Evolutionary conservation across 2,888 invertebrate species (phyloP), one percentile per base, ranked within the genome.

Genomic region (Dryadula phaetusa): DNA sequence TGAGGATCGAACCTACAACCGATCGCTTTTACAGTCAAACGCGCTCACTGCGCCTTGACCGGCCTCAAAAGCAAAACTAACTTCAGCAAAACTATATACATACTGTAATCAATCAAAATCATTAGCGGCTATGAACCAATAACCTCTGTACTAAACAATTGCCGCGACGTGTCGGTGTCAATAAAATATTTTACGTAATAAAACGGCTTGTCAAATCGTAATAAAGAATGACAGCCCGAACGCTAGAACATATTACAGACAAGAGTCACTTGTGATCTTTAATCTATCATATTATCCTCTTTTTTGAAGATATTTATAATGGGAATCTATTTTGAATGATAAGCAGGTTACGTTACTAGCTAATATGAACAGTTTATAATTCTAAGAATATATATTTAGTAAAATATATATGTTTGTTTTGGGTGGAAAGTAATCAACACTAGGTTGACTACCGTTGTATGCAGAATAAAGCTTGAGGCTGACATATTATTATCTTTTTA

Each of bases 221-320:
- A 70, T 68, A 68, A 47, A 70, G 70, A 65, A 47, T 68, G 70
- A 67, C 70, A 70, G 62, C 49, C 22, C 53, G 53, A 58, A 62
- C 46, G 52, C 46, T 53, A 64, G 22, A 53, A 63, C 54, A 20
- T 37, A 60, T 42, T 28, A 18, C 34, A 37, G 32, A 20, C 20
- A 22, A 54, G 32, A 34, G 37, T n/a, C 20, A 49, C 12, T 28
- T n/a, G 25, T 54, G 8, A 54, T 54, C 6, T 54, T 12, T 22
- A 37, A 37, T 54, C 20, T 54, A 54, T 37, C 3, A 34, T 54
- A 34, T 34, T 34, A 22, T 54, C 18, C 7, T 37, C n/a, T 54
- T 54, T 32, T 37, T 54, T 0, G 3, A 8, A 54, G 20, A 14
- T 54, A 54, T 37, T 54, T 54, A 20, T 20, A 20, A 6, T 37